A percentile compares a stretch with the other conserved stretches of the same genome.
Conservation (phyloP, 2,888 invertebrate species). For the Cactoblastis cactorum region DNA sequence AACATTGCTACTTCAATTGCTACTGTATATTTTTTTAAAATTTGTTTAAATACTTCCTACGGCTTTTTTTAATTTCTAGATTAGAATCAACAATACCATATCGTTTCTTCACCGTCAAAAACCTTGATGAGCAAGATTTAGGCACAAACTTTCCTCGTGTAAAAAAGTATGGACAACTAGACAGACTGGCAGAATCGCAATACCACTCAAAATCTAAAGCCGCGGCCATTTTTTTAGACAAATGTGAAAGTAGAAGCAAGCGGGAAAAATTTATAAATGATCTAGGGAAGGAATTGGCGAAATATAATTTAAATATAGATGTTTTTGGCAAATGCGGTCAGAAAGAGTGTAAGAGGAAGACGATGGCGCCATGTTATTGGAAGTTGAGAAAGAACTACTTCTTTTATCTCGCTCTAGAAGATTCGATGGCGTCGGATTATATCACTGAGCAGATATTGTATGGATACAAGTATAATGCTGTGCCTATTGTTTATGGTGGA, state of each 20-base stretch:
- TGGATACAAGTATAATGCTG: conserved; percentile 76
- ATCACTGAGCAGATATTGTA: conserved; percentile 71
- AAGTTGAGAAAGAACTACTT: conserved; percentile 79
- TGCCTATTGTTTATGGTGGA: conserved; percentile 84
- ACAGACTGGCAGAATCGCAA: conserved; percentile 28
- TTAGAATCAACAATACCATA: conserved; percentile 48
- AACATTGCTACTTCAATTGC: not conserved
- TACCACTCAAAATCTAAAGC: conserved; percentile 46
- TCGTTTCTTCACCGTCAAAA: conserved; percentile 42
- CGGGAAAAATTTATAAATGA: conserved; percentile 48
- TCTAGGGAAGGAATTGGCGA: conserved; percentile 59
- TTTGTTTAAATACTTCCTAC: not conserved
- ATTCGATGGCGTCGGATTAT: conserved; percentile 80
- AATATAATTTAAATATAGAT: conserved; percentile 62
- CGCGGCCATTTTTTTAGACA: conserved; percentile 55
- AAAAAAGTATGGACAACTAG: conserved; percentile 34
- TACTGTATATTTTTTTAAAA: not conserved
- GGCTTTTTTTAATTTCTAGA: conserved; percentile 25
- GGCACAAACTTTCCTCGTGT: conserved; percentile 38
- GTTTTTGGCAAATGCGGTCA: conserved; percentile 76
- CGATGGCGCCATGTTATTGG: conserved; percentile 51
- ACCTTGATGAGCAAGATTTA: conserved; percentile 35
- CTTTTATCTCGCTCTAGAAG: conserved; percentile 86
- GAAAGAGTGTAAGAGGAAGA: conserved; percentile 41
- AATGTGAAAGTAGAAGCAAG: conserved; percentile 46